Evolutionary conservation across 2,888 invertebrate species (phyloP), one percentile per base, ranked within the genome.

Genomic region (Bombyx huttoni): DNA sequence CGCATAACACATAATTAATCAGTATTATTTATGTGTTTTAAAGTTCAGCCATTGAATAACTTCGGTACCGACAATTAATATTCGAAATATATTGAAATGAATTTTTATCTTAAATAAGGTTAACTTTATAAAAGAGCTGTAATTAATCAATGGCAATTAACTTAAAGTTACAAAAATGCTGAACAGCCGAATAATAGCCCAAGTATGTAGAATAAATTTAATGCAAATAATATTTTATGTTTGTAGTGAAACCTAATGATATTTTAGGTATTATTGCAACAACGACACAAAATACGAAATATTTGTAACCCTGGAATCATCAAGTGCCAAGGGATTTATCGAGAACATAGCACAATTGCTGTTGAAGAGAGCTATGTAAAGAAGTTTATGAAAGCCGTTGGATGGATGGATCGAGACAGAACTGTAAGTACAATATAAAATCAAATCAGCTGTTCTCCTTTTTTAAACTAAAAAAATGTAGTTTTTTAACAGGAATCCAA

Each of bases 331-430:
- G 7, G 7, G 40, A 40, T 10, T 12, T 40, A 10, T 12, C 75
- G 79, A 58, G 57, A 70, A 12, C 71, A 81, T 52, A 71, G 75
- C 46, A 78, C 84, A 53, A 65, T 81, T 35, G 61, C 82, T 54
- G 68, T 82, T 34, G 82, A 89, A 57, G 84, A 81, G 46, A 78
- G 89, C 52, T 88, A 91, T 64, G 70, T 91, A 0, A 91, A 90
- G 57, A 90, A 89, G 58, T 89, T 91, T 54, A 83, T 91, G 68
- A 90, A 89, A 62, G 90, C 90, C 67, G 89, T 91, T 24, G 91
- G 91, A 3, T 90, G 90, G 81, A 83, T 89, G 73, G 90, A 91
- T 53, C 89, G 89, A 49, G 78, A 86, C 3, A 89, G 90, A 68
- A 82, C 91, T 49, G 91, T 91, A 70, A 77, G 79, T 63, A 33